Evolutionary conservation across 2,888 invertebrate genomes (phyloP).

Genomic region (Sphinx pinastri): DNA sequence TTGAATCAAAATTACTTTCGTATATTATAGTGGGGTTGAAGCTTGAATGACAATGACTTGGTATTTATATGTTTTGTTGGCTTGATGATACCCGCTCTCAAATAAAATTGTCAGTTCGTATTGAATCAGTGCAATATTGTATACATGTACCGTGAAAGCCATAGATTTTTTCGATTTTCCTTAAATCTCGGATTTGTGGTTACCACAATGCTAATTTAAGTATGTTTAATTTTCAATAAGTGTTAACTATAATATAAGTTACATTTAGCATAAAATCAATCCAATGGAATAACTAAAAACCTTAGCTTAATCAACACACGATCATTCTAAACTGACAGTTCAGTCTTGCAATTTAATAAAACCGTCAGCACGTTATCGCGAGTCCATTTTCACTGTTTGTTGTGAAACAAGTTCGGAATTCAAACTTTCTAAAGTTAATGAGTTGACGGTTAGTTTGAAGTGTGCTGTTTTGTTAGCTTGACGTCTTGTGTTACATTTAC

Average conservation of each 20-base stretch:
- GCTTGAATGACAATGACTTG: conserved; percentile 2
- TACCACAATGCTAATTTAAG: too few relatives aligned
- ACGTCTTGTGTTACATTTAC: background rate
- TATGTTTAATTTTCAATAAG: too few relatives aligned
- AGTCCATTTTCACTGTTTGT: conserved; percentile 15
- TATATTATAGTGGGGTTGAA: background rate
- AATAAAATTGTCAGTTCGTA: background rate
- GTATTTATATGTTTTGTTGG: conserved; percentile 9
- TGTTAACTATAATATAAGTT: too few relatives aligned
- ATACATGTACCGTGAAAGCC: background rate
- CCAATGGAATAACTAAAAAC: too few relatives aligned
- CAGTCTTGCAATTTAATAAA: background rate
- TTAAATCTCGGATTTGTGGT: too few relatives aligned
- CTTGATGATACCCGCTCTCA: background rate
- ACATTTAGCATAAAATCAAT: background rate
- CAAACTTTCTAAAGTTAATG: conserved; percentile 9
- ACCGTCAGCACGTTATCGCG: background rate
- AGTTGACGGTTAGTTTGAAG: conserved; percentile 9
- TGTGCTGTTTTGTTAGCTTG: background rate
- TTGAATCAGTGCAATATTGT: background rate
- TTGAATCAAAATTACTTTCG: conserved; percentile 19
- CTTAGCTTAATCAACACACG: background rate
- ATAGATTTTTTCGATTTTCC: too few relatives aligned
- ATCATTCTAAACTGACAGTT: background rate
- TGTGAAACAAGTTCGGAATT: conserved; percentile 10